These are phyloP conservation scores for Hylomyscus alleni DNA, from an alignment of 2,797 vertebrate species.

Conservation along the genomic window DNA sequence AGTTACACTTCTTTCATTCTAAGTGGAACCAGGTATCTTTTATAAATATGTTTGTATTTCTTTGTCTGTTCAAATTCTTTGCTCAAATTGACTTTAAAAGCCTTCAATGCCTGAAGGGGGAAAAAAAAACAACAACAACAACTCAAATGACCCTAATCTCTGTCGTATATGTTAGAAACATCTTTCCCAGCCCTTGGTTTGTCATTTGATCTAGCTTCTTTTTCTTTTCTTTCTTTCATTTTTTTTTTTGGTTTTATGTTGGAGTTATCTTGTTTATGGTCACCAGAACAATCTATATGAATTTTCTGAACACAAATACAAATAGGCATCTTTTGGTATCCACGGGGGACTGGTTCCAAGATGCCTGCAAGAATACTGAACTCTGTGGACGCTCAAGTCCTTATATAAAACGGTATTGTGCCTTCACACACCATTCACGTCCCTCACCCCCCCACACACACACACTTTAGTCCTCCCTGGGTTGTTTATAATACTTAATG, in stretches of 20 bases:
- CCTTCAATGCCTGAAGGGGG: neutral
- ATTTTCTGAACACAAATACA: conserved; percentile 55
- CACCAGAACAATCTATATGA: conserved; percentile 44
- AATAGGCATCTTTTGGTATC: neutral
- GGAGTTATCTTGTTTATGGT: conserved; percentile 42
- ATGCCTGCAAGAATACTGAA: neutral
- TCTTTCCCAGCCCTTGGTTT: neutral
- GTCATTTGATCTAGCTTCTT: conserved; percentile 35
- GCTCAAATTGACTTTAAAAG: conserved; percentile 67
- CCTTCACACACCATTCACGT: neutral
- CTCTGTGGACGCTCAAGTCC: neutral
- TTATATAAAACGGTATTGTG: neutral
- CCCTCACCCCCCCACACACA: too few species aligned
- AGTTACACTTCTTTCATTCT: neutral
- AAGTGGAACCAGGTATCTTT: conserved; percentile 47
- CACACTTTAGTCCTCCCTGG: neutral
- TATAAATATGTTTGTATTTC: conserved; percentile 52
- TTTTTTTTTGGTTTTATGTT: conserved; percentile 31
- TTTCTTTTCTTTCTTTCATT: too few species aligned
- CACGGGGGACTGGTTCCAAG: neutral
- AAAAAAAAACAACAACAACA: neutral
- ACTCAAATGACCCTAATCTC: neutral
- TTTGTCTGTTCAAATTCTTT: conserved; percentile 68
- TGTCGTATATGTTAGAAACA: conserved; percentile 37
- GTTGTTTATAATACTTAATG: neutral